Percentiles rank a stretch among this genome's conserved stretches.
These are phyloP conservation scores for Heliconius erato DNA, from an alignment of 2,888 invertebrate genomes.

Conservation along the genomic window DNA sequence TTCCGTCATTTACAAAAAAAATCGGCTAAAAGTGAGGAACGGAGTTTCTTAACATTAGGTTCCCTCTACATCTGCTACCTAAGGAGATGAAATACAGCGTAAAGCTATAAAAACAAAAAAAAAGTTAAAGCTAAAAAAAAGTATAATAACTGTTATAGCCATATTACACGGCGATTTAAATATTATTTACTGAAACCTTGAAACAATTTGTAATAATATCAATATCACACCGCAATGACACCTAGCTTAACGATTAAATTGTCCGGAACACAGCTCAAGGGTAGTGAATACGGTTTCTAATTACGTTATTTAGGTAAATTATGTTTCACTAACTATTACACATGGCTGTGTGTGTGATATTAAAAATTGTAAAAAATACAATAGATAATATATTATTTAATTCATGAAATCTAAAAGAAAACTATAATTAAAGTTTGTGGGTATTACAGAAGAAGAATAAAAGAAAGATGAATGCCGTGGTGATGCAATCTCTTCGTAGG, in stretches of 20 bases:
- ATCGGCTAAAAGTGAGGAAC: too few relatives aligned
- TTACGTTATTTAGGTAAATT: not conserved
- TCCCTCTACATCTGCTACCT: not conserved
- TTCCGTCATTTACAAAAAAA: too few relatives aligned
- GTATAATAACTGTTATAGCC: not conserved
- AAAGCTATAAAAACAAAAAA: not conserved
- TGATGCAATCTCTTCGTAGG: too few relatives aligned
- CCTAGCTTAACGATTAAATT: constrained; percentile 30
- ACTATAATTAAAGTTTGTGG: not conserved
- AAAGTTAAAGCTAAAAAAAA: too few relatives aligned
- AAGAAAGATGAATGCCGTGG: too few relatives aligned
- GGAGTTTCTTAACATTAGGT: not conserved
- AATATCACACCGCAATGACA: constrained; percentile 25
- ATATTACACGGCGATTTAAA: not conserved
- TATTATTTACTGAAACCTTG: constrained; percentile 11
- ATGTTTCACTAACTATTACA: not conserved
- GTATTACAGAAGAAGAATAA: too few relatives aligned
- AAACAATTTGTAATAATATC: constrained; percentile 16
- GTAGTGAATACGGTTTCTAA: constrained; percentile 35
- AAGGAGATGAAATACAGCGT: too few relatives aligned
- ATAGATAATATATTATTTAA: not conserved
- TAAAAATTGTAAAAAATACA: not conserved
- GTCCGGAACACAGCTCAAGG: constrained; percentile 45
- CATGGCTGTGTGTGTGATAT: not conserved
- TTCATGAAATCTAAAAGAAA: too few relatives aligned